A percentile compares a stretch with the other conserved stretches of the same genome.
Evolutionary conservation across 2,888 invertebrate species (phyloP).

Genomic region (Sialis fuliginosa): DNA sequence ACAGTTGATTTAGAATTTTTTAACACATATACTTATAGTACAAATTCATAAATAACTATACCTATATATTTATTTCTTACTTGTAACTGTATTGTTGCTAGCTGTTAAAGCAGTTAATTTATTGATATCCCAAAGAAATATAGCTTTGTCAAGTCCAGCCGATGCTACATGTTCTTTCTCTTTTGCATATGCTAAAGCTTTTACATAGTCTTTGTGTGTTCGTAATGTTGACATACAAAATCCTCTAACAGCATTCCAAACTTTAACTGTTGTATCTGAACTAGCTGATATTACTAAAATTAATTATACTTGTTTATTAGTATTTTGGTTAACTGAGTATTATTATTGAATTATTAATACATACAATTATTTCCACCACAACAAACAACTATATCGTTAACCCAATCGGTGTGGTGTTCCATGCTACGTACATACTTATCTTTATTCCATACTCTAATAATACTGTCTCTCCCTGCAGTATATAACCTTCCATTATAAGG

Average conservation of each 20-base stretch:
- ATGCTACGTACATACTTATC: constrained; percentile 85
- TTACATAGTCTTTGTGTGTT: constrained; percentile 97
- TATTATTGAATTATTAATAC: constrained; percentile 14
- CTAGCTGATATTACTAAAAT: constrained; percentile 90
- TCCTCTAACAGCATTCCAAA: constrained; percentile 99
- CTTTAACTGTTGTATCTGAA: constrained; percentile 97
- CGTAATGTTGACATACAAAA: constrained; percentile 98
- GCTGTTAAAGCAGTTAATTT: constrained; percentile 94
- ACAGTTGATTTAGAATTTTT: too few species aligned
- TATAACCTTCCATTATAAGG: constrained; percentile 73
- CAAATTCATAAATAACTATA: too few species aligned
- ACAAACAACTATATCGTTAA: constrained; percentile 95
- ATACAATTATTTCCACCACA: constrained; percentile 88
- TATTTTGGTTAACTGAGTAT: too few species aligned
- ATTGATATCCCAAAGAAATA: constrained; percentile 98
- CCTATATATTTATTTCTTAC: constrained; percentile 29
- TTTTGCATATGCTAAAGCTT: constrained; percentile 92
- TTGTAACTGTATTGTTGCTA: constrained; percentile 96
- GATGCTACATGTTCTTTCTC: constrained; percentile 93
- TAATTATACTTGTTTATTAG: neutral
- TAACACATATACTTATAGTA: too few species aligned
- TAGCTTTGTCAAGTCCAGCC: constrained; percentile 89
- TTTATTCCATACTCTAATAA: constrained; percentile 83
- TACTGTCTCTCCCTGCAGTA: constrained; percentile 92
- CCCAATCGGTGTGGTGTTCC: constrained; percentile 99